Evolutionary conservation across 2,888 invertebrate species (phyloP).

Genomic region (Dioctria linearis): DNA sequence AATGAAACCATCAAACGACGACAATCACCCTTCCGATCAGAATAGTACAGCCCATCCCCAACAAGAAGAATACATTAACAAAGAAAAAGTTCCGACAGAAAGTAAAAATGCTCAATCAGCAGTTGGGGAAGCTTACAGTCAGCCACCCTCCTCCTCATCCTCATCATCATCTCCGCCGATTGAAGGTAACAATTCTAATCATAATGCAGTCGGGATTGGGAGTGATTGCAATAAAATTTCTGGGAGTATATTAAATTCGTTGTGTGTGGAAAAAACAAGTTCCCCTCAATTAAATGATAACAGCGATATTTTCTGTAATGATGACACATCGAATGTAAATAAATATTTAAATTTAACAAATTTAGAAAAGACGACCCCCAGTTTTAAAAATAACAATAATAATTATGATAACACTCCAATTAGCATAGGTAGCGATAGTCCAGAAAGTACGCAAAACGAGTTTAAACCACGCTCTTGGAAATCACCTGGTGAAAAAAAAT

Average conservation of each 20-base stretch:
- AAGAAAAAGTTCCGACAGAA: conserved; percentile 29
- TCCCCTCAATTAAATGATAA: neutral
- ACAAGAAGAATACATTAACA: conserved; percentile 1
- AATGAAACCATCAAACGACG: conserved; percentile 22
- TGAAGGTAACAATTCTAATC: conserved; percentile 7
- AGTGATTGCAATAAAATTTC: conserved; percentile 14
- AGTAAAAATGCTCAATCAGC: conserved; percentile 43
- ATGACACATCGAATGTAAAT: too few relatives aligned
- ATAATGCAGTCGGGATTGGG: neutral
- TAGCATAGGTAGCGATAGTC: too few relatives aligned
- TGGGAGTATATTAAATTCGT: neutral
- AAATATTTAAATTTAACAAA: too few relatives aligned
- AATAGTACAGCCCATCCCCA: conserved; percentile 1
- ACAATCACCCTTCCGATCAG: conserved; percentile 17
- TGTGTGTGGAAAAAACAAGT: too few relatives aligned
- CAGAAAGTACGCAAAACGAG: conserved; percentile 22
- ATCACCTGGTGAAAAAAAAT: conserved; percentile 62
- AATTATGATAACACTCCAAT: too few relatives aligned
- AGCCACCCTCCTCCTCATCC: neutral
- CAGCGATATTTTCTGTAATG: neutral
- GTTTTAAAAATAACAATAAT: too few relatives aligned
- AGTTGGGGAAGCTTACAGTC: conserved; percentile 1
- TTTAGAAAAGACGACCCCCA: too few relatives aligned
- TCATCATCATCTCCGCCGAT: too few relatives aligned
- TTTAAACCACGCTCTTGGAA: conserved; percentile 59